Evolutionary conservation across 1,140 invertebrate genomes (phyloP), one percentile per base, ranked within the genome.

Genomic region (Bicyclus anynana): DNA sequence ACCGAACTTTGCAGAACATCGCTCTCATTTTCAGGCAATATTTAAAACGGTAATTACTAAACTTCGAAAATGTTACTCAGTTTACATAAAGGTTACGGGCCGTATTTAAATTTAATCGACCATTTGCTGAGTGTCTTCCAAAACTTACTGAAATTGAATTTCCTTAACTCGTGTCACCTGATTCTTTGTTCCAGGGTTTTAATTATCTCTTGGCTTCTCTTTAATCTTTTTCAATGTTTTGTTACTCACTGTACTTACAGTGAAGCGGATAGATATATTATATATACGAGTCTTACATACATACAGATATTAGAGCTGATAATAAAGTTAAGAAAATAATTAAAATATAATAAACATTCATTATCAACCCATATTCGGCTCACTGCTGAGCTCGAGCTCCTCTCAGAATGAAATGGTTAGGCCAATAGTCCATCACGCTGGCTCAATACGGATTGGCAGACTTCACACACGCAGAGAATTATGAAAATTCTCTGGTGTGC

Each of bases 41-140:
- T 65, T 58, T 58, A 61, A 61, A 61, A 61, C 58, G 56, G 56
- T 62, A 66, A 61, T 54, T 62, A 59, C 53, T 57, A 53, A 62
- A 66, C 58, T 62, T 58, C 48, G 50, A 47, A 55, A 62, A 53
- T 48, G 40, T 52, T 40, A 20, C 47, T 56, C 35, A 38, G 48
- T 57, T 33, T 51, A 51, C 18, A 51, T 26, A 58, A 58, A 58
- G 38, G 55, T 51, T 58, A 40, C 35, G 29, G 21, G 18, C 47
- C 37, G 16, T 51, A 57, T 58, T 51, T 51, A 50, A 57, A 57
- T 57, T 49, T 42, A 57, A 58, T 58, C 55, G 47, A 51, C 48
- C 48, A 51, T 46, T 58, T 27, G 21, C 33, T 20, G 21, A 52
- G 50, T 51, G 29, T 18, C 53, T 42, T 16, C 26, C 49, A 58